phyloP scores from a whole-genome alignment of 2,888 invertebrate genomes.

The Lycia hirtaria region DNA sequence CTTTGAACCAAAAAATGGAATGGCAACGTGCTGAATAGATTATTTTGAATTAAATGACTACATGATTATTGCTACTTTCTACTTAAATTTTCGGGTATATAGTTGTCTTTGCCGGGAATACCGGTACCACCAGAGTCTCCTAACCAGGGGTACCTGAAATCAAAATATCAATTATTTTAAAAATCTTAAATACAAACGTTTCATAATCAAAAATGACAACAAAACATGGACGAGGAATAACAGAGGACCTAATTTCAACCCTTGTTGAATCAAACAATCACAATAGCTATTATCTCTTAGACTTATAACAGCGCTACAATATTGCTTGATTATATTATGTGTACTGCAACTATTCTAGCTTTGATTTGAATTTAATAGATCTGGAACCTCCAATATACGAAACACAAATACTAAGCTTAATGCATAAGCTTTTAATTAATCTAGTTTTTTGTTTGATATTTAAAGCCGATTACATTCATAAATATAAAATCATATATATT shows the following conservation, averaged over 20 bases:
- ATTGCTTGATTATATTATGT: background rate
- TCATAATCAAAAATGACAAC: too few species aligned
- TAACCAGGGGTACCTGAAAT: conserved; percentile 92
- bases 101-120: conserved; percentile 91
- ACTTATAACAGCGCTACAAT: background rate
- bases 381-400: too few species aligned
- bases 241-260: background rate
- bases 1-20: conserved; percentile 16
- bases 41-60: conserved; percentile 41
- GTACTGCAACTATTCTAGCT: too few species aligned
- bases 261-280: background rate
- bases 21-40: conserved; percentile 48
- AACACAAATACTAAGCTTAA: too few species aligned
- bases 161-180: conserved; percentile 9
- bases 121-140: conserved; percentile 95
- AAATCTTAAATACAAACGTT: background rate
- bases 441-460: too few species aligned
- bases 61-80: conserved; percentile 59
- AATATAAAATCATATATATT: too few species aligned
- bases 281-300: background rate
- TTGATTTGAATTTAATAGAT: too few species aligned
- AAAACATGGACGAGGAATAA: background rate
- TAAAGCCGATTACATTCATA: too few species aligned
- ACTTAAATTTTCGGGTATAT: conserved; percentile 89
- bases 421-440: background rate